A percentile compares a stretch with the other conserved stretches of the same genome.
phyloP scores from a whole-genome alignment of 2,888 invertebrate species.

The Hypercompe scribonia region DNA sequence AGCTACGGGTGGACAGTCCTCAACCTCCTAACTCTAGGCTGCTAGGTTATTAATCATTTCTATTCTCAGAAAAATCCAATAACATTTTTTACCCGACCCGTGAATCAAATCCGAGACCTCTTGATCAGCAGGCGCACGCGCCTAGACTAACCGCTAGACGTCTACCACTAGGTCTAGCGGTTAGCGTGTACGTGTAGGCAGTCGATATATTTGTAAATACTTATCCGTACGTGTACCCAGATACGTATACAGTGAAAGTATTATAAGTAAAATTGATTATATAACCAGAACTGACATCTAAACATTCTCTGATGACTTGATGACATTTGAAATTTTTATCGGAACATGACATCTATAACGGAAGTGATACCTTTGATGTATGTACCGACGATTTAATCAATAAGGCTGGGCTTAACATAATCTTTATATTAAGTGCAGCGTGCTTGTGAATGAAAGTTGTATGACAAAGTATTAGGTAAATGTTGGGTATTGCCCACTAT shows the following conservation, averaged over 20 bases:
- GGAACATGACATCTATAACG: not conserved
- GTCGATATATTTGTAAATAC: not conserved
- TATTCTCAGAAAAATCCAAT: too few species aligned
- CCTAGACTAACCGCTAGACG: too few species aligned
- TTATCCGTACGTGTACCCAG: not conserved
- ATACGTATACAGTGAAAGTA: not conserved
- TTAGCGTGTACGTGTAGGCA: too few species aligned
- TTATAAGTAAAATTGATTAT: not conserved
- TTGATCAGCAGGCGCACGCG: too few species aligned
- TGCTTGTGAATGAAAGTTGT: not conserved
- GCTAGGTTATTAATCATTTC: too few species aligned
- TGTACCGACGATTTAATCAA: not conserved
- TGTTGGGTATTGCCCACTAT: too few species aligned
- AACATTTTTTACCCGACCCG: too few species aligned
- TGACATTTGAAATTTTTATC: slow-evolving; percentile 1
- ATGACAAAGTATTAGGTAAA: not conserved
- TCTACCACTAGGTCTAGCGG: too few species aligned
- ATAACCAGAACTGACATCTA: not conserved
- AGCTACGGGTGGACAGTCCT: too few species aligned
- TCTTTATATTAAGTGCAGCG: not conserved
- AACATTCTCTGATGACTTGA: not conserved
- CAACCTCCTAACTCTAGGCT: too few species aligned
- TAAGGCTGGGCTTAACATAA: not conserved
- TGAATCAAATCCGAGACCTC: too few species aligned
- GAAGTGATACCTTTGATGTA: not conserved